Evolutionary conservation across 1,140 invertebrate species (phyloP), one percentile per base, ranked within the genome.

Genomic region (Pissodes strobi): DNA sequence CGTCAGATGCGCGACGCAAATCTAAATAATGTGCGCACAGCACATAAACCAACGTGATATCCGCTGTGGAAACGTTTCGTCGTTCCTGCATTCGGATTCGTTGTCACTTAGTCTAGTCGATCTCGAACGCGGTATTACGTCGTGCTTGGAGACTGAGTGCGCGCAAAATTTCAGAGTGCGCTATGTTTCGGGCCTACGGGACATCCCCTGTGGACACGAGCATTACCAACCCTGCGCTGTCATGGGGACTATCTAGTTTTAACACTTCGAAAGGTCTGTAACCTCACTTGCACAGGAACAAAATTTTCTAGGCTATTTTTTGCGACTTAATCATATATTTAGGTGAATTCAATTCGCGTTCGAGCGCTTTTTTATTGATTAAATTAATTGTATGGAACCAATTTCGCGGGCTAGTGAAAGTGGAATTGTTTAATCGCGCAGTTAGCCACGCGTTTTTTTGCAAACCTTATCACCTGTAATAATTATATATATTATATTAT

Each of bases 161-260:
- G 62, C 62, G 62, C 27, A 43, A 37, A 57, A 19, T 37, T 39
- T 38, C 61, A 51, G 53, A 52, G 61, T 63, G 68, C 66, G 68
- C 67, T 60, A 76, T 76, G 74, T 76, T 76, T 65, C 69, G 74
- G 52, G 74, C 74, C 51, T 76, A 75, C 65, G 73, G 73, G 56
- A 68, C 72, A 39, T 70, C 74, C 51, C 71, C 74, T 18, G 67
- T 75, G 53, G 73, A 75, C 53, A 67, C 69, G 46, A 60, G 10
- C 57, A 48, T 60, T 19, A 60, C 58, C 60, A 57, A 62, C 58
- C 41, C 70, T 56, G 58, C 72, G 37, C 53, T 68, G 19, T 41
- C 69, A 43, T 75, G 74, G 72, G 64, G 67, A 51, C 56, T 72
- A 41, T 48, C 59, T 34, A 69, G 64, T 57, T 73, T 72, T 61